These are phyloP conservation scores for Pelvicachromis taeniatus DNA, from an alignment of 2,113 vertebrate genomes.

Conservation along the genomic window DNA sequence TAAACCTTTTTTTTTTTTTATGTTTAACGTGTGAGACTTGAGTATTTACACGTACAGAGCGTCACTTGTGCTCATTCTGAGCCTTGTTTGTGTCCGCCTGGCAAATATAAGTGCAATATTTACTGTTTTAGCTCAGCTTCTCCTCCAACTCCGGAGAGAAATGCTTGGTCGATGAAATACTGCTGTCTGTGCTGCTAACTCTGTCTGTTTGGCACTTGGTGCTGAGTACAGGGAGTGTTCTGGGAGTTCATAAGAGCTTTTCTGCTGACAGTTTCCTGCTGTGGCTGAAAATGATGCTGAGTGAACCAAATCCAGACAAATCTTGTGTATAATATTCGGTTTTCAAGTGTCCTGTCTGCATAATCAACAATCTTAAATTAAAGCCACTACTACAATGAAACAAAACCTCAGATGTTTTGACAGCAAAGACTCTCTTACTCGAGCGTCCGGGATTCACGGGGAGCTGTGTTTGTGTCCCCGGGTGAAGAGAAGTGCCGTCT, in stretches of 20 bases:
- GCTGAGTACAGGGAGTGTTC: background rate
- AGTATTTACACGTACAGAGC: background rate
- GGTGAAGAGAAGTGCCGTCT: background rate
- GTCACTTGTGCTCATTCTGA: background rate
- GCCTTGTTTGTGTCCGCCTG: background rate
- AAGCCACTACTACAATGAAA: background rate
- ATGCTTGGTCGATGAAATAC: background rate
- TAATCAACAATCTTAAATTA: background rate
- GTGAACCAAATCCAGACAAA: background rate
- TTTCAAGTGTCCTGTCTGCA: background rate
- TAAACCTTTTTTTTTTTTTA: background rate
- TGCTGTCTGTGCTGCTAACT: background rate
- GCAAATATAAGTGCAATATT: background rate
- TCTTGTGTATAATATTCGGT: background rate
- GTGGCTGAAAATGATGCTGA: background rate
- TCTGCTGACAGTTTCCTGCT: background rate
- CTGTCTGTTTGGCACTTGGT: background rate
- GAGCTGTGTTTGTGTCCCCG: background rate
- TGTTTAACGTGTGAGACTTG: background rate
- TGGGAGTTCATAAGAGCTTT: background rate
- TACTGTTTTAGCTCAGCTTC: background rate
- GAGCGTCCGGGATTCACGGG: background rate
- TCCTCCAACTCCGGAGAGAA: background rate
- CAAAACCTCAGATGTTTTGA: background rate
- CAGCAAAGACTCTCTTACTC: background rate